Percentiles rank a stretch among this genome's conserved stretches.
Evolutionary conservation across 2,113 vertebrate genomes (phyloP).

Genomic region (Gopherus flavomarginatus): DNA sequence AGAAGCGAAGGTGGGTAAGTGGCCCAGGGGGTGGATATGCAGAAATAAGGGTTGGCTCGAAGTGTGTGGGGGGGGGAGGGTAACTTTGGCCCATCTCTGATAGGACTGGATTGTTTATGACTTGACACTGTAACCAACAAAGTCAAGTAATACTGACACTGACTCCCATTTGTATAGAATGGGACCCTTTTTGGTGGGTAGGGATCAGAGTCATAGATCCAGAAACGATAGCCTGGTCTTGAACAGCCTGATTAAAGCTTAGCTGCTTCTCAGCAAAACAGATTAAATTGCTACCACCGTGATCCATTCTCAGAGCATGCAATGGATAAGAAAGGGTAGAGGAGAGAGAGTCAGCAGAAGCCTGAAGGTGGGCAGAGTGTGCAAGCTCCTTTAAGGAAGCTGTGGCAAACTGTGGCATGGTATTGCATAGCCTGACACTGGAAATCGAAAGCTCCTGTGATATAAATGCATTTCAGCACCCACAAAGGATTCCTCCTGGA

Average conservation of each 20-base stretch:
- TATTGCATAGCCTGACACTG: not conserved
- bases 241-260: not conserved
- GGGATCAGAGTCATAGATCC: not conserved
- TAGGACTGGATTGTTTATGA: not conserved
- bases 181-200: not conserved
- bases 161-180: fast-evolving
- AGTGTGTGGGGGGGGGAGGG: too few species aligned
- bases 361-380: not conserved
- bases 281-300: not conserved
- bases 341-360: not conserved
- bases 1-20: fast-evolving
- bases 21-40: fast-evolving
- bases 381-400: not conserved
- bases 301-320: not conserved
- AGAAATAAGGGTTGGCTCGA: not conserved
- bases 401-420: not conserved
- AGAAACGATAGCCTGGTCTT: not conserved
- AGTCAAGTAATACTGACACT: not conserved
- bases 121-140: not conserved
- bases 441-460: fast-evolving
- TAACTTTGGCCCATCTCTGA: not conserved
- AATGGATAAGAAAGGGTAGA: not conserved
- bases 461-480: not conserved
- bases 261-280: constrained; percentile 20
- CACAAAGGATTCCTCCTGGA: not conserved